phyloP scores from a whole-genome alignment of 1,140 invertebrate genomes.

The Drosophila yakuba region DNA sequence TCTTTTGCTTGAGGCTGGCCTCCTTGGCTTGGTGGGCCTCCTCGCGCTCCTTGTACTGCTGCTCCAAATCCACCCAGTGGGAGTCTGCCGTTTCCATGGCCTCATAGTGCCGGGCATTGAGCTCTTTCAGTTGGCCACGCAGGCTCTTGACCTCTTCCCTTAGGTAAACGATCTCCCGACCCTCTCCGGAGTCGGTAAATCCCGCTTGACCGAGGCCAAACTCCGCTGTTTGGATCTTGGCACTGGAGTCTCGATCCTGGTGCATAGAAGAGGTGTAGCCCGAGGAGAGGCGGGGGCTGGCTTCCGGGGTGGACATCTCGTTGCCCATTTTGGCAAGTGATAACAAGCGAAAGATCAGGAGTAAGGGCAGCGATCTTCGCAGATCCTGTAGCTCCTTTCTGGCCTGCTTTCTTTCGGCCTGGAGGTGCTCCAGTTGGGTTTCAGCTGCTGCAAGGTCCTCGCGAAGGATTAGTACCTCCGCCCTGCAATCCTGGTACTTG shows the following conservation, averaged over 20 bases:
- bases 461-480: constrained; percentile 84
- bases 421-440: constrained; percentile 86
- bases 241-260: constrained; percentile 70
- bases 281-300: constrained; percentile 10
- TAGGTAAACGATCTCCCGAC: constrained; percentile 62
- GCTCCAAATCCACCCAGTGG: constrained; percentile 90
- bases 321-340: constrained; percentile 65
- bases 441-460: constrained; percentile 85
- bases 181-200: constrained; percentile 34
- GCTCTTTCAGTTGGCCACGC: constrained; percentile 86
- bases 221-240: background rate
- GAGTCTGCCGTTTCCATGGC: constrained; percentile 90
- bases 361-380: constrained; percentile 88
- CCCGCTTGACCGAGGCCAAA: constrained; percentile 3
- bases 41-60: constrained; percentile 87
- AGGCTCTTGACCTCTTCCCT: constrained; percentile 84
- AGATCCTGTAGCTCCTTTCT: constrained; percentile 87
- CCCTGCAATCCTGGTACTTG: constrained; percentile 86
- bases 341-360: constrained; percentile 86
- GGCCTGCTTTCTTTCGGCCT: constrained; percentile 87
- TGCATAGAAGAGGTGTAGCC: constrained; percentile 44
- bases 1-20: constrained; percentile 75
- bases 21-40: constrained; percentile 85
- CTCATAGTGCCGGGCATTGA: constrained; percentile 89
- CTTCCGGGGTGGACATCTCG: constrained; percentile 32